phyloP scores from a whole-genome alignment of 2,888 invertebrate species.

The Mythimna impura region DNA sequence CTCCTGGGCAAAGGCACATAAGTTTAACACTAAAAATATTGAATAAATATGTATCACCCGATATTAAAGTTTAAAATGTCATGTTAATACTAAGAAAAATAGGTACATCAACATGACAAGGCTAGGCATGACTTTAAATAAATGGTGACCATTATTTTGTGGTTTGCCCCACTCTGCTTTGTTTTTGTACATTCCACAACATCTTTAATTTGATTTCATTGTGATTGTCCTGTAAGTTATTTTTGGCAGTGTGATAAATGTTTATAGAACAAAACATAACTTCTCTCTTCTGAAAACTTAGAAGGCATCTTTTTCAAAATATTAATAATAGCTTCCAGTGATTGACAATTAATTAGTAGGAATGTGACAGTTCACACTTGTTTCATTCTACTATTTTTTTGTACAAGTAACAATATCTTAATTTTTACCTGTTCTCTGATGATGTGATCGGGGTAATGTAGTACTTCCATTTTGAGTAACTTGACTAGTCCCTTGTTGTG shows the following conservation, averaged over 20 bases:
- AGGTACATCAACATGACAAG: slow-evolving; percentile 7
- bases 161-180: slow-evolving; percentile 23
- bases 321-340: slow-evolving; percentile 5
- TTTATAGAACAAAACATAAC: not conserved
- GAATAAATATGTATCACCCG: not conserved
- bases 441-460: slow-evolving; percentile 87
- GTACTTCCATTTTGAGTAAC: slow-evolving; percentile 87
- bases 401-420: not conserved
- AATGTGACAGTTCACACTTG: slow-evolving; percentile 35
- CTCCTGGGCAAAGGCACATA: not conserved
- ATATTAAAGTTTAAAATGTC: slow-evolving; percentile 2
- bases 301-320: not conserved
- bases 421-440: slow-evolving; percentile 85
- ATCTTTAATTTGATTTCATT: not conserved
- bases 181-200: slow-evolving; percentile 15
- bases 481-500: slow-evolving; percentile 85
- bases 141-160: slow-evolving; percentile 22
- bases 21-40: not conserved
- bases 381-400: too few relatives aligned
- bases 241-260: not conserved
- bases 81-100: not conserved
- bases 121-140: slow-evolving; percentile 5
- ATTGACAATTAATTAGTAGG: not conserved
- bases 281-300: not conserved
- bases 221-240: not conserved